Conservation (phyloP, 2,797 vertebrate species). For the Centropyge bicolor region DNA sequence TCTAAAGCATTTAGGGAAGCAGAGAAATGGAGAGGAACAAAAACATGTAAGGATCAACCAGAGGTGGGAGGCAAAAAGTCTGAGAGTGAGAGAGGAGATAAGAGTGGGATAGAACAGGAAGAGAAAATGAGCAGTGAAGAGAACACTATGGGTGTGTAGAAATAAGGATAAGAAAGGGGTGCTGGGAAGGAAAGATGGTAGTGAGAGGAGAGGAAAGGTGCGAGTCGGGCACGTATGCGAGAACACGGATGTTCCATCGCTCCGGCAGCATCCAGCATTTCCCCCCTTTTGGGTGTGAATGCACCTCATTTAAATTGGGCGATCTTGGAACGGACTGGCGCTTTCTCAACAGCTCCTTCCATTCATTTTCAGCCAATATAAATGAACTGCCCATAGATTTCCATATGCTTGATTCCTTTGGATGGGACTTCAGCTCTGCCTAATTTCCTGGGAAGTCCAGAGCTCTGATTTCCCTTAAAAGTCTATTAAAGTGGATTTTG, state of each 20-base stretch:
- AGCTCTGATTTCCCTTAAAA: constrained; percentile 74
- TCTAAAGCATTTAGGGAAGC: constrained; percentile 49
- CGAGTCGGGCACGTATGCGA: constrained; percentile 8
- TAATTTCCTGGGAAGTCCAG: constrained; percentile 73
- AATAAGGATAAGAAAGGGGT: not conserved
- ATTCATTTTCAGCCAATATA: constrained; percentile 77
- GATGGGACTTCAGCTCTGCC: constrained; percentile 62
- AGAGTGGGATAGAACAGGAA: not conserved
- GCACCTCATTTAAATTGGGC: constrained; percentile 68
- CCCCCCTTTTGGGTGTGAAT: constrained; percentile 64
- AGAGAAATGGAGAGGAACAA: constrained; percentile 9
- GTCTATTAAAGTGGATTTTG: constrained; percentile 73
- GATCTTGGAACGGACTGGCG: constrained; percentile 65
- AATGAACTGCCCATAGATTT: constrained; percentile 78
- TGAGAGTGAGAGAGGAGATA: not conserved
- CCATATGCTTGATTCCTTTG: constrained; percentile 76
- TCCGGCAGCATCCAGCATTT: constrained; percentile 51
- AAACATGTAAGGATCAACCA: not conserved
- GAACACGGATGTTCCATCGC: constrained; percentile 45
- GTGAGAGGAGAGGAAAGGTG: constrained; percentile 42
- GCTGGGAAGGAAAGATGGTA: not conserved
- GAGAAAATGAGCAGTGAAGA: not conserved
- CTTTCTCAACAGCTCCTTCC: constrained; percentile 72
- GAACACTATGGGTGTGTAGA: not conserved
- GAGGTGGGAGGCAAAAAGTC: not conserved